phyloP scores from a whole-genome alignment of 2,113 vertebrate genomes.

The Epinephelus fuscoguttatus region DNA sequence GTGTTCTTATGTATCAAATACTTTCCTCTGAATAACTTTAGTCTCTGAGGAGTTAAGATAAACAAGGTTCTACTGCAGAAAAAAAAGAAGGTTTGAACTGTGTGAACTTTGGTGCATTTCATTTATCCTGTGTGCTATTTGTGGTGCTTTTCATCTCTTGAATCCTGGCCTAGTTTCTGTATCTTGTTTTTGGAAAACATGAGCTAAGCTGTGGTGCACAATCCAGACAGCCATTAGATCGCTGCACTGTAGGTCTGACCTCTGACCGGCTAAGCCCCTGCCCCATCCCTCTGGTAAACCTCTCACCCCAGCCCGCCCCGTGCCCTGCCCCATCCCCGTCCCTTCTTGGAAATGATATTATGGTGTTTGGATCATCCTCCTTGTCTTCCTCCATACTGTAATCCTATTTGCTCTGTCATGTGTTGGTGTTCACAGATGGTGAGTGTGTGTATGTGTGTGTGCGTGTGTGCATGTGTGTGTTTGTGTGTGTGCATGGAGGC shows the following conservation, averaged over 20 bases:
- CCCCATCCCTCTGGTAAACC: slow-evolving; percentile 63
- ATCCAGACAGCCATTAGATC: slow-evolving; percentile 75
- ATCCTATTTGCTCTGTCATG: slow-evolving; percentile 87
- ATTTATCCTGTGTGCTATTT: slow-evolving; percentile 66
- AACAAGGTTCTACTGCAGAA: slow-evolving; percentile 40
- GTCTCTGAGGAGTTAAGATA: slow-evolving; percentile 57
- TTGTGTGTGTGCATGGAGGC: slow-evolving; percentile 45
- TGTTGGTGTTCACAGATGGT: slow-evolving; percentile 84
- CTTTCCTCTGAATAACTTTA: slow-evolving; percentile 40
- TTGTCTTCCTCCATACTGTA: slow-evolving; percentile 80
- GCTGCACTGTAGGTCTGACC: slow-evolving; percentile 78
- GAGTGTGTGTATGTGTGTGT: slow-evolving; percentile 43
- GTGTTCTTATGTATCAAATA: slow-evolving; percentile 36
- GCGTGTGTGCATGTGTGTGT: slow-evolving; percentile 40
- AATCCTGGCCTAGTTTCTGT: slow-evolving; percentile 74
- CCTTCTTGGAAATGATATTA: slow-evolving; percentile 81
- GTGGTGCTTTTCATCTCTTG: slow-evolving; percentile 66
- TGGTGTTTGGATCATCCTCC: slow-evolving; percentile 83
- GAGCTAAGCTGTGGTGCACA: slow-evolving; percentile 67
- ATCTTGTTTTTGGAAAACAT: slow-evolving; percentile 73
- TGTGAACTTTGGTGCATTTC: slow-evolving; percentile 67
- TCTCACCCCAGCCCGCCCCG: slow-evolving; percentile 38
- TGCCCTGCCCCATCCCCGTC: slow-evolving; percentile 41
- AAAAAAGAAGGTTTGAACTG: slow-evolving; percentile 52
- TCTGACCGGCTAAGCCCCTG: slow-evolving; percentile 74